phyloP scores from a whole-genome alignment of 2,888 invertebrate species.

The Seira musarum region DNA sequence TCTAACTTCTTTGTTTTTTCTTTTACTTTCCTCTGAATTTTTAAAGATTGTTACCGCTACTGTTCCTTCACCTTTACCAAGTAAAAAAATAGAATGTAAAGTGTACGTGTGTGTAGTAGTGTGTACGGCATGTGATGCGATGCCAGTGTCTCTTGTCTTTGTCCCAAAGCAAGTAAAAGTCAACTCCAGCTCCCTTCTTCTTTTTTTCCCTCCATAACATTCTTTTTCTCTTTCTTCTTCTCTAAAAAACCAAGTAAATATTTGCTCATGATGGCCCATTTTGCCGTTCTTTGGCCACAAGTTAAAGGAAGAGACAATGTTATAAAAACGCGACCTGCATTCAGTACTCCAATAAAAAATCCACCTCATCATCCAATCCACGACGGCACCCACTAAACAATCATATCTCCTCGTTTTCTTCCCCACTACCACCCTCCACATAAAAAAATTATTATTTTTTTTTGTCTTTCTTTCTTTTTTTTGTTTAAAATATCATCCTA shows the following conservation, averaged over 20 bases:
- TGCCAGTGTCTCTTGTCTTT: slow-evolving; percentile 18
- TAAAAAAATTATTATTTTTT: slow-evolving; percentile 2
- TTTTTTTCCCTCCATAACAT: too few relatives aligned
- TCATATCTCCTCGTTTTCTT: slow-evolving; percentile 64
- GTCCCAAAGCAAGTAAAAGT: slow-evolving; percentile 66
- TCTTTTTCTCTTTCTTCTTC: too few relatives aligned
- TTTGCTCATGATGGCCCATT: slow-evolving; percentile 71
- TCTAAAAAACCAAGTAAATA: slow-evolving; percentile 70
- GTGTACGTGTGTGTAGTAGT: not conserved
- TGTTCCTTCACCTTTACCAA: too few relatives aligned
- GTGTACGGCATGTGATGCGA: slow-evolving; percentile 58
- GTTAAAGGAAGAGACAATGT: slow-evolving; percentile 67
- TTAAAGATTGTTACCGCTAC: too few relatives aligned
- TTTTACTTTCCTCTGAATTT: too few relatives aligned
- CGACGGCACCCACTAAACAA: slow-evolving; percentile 70
- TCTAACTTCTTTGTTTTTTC: too few relatives aligned
- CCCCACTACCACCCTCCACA: not conserved
- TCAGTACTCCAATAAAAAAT: slow-evolving; percentile 70
- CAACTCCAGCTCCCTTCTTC: slow-evolving; percentile 71
- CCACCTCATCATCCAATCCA: slow-evolving; percentile 68
- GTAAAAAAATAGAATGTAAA: too few relatives aligned
- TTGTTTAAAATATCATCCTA: slow-evolving; percentile 8
- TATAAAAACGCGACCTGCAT: slow-evolving; percentile 70
- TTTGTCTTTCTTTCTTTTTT: slow-evolving; percentile 18
- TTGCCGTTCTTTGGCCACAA: slow-evolving; percentile 63